Conservation (phyloP, 2,888 invertebrate species). For the Hoplodrina ambigua region DNA sequence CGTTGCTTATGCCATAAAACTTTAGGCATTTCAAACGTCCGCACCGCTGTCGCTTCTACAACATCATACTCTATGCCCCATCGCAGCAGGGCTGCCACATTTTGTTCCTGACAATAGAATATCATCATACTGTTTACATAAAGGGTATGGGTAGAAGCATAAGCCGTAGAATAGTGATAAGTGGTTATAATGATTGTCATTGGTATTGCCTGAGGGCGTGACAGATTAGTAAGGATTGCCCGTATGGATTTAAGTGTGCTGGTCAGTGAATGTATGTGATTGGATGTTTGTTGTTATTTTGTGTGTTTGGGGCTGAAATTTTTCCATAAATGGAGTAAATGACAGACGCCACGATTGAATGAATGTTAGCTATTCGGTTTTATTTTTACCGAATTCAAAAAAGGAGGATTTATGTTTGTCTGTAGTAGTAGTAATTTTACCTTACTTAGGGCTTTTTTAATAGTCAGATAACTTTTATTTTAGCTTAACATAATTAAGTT, state of each 20-base stretch:
- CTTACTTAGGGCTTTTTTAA: too few species aligned
- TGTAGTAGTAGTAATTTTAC: too few species aligned
- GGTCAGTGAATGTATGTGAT: constrained; percentile 21
- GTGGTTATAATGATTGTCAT: constrained; percentile 51
- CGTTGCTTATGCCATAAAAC: too few species aligned
- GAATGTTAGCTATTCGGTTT: too few species aligned
- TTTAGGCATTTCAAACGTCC: not conserved
- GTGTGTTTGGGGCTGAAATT: not conserved
- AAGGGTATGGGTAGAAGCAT: constrained; percentile 46
- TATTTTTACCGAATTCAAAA: too few species aligned
- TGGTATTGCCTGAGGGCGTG: constrained; percentile 37
- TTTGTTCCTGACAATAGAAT: constrained; percentile 50
- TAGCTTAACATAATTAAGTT: too few species aligned
- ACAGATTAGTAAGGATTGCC: constrained; percentile 32
- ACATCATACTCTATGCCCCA: not conserved
- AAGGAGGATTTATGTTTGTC: too few species aligned
- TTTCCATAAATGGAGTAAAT: not conserved
- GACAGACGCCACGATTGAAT: too few species aligned
- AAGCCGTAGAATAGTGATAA: constrained; percentile 43
- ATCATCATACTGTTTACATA: constrained; percentile 55
- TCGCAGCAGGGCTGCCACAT: constrained; percentile 36
- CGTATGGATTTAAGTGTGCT: constrained; percentile 23
- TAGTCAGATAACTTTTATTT: too few species aligned
- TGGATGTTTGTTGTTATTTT: constrained; percentile 14
- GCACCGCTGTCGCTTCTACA: constrained; percentile 2